Percentiles rank a stretch among this genome's conserved stretches.
These are phyloP conservation scores for Tiliacea citrago DNA, from an alignment of 2,888 invertebrate species.

Conservation along the genomic window DNA sequence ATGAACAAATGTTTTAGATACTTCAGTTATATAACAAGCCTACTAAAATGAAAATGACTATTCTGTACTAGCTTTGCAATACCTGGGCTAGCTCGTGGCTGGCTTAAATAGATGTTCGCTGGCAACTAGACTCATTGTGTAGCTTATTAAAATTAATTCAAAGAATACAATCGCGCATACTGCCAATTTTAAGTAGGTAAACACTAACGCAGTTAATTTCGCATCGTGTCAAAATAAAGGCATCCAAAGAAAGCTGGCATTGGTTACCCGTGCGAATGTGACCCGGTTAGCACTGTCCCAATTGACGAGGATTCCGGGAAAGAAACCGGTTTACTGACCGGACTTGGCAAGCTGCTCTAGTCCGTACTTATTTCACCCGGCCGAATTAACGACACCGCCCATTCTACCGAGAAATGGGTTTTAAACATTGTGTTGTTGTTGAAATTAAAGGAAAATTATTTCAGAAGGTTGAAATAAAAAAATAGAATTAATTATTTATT, in stretches of 20 bases:
- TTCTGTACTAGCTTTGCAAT: background rate
- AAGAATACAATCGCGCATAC: background rate
- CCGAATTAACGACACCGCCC: conserved; percentile 57
- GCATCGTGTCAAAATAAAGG: conserved; percentile 30
- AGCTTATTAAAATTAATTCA: background rate
- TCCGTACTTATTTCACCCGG: conserved; percentile 52
- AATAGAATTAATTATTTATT: too few relatives aligned
- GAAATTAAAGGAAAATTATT: conserved; percentile 21
- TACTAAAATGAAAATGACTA: background rate
- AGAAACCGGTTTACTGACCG: conserved; percentile 61
- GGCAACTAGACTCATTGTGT: background rate
- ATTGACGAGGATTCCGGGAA: conserved; percentile 55
- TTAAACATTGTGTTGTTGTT: conserved; percentile 32
- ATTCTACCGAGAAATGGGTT: conserved; percentile 36
- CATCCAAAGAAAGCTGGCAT: conserved; percentile 53
- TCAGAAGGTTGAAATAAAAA: too few relatives aligned
- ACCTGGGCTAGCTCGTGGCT: background rate
- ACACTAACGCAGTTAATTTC: conserved; percentile 6
- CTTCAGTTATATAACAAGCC: background rate
- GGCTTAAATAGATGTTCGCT: background rate
- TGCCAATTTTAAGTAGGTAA: background rate
- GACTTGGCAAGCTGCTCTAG: conserved; percentile 55
- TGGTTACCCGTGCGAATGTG: conserved; percentile 54
- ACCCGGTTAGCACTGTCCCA: conserved; percentile 59
- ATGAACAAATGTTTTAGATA: background rate